Conservation (phyloP, 2,113 vertebrate genomes). For the Lanius ludovicianus region DNA sequence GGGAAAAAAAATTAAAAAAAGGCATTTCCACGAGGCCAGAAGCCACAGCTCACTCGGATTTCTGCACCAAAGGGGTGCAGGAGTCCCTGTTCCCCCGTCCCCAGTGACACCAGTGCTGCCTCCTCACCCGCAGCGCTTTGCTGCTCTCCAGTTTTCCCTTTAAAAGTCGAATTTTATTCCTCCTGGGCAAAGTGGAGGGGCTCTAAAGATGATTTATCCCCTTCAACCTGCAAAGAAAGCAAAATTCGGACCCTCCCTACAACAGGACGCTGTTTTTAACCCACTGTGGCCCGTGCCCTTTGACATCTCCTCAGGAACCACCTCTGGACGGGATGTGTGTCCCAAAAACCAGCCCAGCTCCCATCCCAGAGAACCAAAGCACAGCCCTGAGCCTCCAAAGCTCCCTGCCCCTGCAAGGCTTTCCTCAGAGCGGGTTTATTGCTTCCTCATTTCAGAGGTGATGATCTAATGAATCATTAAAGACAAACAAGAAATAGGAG, state of each 20-base stretch:
- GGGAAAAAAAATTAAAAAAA: background rate
- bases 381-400: background rate
- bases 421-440: background rate
- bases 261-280: background rate
- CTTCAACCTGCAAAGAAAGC: accelerated
- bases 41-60: accelerated
- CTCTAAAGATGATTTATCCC: accelerated
- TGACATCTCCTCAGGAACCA: accelerated
- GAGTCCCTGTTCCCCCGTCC: accelerated
- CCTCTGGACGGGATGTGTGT: background rate
- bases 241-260: background rate
- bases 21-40: background rate
- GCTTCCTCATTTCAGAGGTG: constrained; percentile 46
- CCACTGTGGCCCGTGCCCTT: accelerated
- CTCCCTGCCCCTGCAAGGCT: background rate
- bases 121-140: background rate
- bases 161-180: background rate
- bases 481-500: background rate
- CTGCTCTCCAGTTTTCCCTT: background rate
- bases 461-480: constrained; percentile 64
- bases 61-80: background rate
- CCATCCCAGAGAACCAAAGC: background rate
- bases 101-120: background rate
- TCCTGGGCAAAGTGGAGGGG: background rate
- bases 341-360: background rate